Evolutionary conservation across 2,113 vertebrate species (phyloP).

Genomic region (Peromyscus californicus): DNA sequence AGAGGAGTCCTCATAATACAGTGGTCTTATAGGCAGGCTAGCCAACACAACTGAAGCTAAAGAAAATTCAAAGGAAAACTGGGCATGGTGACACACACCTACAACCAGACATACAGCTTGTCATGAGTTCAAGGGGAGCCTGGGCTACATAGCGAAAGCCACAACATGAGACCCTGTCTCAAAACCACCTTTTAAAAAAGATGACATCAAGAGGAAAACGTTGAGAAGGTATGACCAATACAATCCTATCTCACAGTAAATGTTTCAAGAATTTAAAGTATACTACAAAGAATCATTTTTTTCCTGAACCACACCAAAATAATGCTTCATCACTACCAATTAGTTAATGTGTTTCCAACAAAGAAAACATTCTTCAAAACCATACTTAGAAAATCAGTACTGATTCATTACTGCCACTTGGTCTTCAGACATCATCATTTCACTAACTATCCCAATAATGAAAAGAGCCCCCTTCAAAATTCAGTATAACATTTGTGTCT

Average conservation of each 20-base stretch:
- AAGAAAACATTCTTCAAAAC: constrained; percentile 9
- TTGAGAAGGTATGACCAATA: not conserved
- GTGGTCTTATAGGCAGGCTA: no score
- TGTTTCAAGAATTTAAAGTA: not conserved
- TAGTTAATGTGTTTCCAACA: not conserved
- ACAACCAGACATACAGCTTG: not conserved
- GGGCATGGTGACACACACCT: not conserved
- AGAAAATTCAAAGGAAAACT: not conserved
- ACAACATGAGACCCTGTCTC: not conserved
- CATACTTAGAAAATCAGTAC: not conserved
- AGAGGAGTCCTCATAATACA: not conserved
- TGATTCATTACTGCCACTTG: not conserved
- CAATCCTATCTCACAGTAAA: not conserved
- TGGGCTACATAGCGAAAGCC: not conserved
- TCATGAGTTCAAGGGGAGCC: not conserved
- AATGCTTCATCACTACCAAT: not conserved
- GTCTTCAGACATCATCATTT: not conserved
- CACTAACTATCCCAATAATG: not conserved
- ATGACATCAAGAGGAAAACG: not conserved
- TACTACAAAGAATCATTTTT: not conserved
- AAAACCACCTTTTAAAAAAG: not conserved
- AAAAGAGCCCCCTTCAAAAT: not conserved
- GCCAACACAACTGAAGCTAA: not conserved
- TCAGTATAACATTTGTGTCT: not conserved
- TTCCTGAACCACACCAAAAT: not conserved